Base-by-base conservation (phyloP, 2,888 invertebrate species). In the Andrena bicolor region DNA sequence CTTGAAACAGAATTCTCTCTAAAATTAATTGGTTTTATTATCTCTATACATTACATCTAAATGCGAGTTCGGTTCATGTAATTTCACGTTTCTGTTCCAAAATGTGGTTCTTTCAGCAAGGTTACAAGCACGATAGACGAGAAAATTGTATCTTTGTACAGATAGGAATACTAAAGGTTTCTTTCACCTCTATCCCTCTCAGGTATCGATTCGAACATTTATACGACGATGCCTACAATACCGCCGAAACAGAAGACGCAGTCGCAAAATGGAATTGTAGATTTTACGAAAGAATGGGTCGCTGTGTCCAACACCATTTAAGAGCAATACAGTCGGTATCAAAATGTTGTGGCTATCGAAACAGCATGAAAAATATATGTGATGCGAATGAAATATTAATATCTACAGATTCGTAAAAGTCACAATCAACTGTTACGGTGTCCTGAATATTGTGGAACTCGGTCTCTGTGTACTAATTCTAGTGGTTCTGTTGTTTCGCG, bases 121-220 rank as follows among this genome's bases (percentile, higher is more conserved):
- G n/a, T 51, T 20, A 20, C n/a, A 20, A 51, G 51, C 51, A 8
- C 20, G 7, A 51, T 20, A 51, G 8, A 2, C 51, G 51, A 51
- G 51, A 51, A 20, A 8, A 51, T 20, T 2, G 51, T 13, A 13
- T 41, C 1, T 20, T 20, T n/a, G 0, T 8, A 2, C n/a, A 51
- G 7, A 53, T 23, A 20, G 8, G n/a, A 8, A n/a, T 20, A 53
- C 8, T 10, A 53, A 10, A 7, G n/a, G 20, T 20, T n/a, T 26
- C 0, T n/a, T 26, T 49, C 65, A 5, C n/a, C 49, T 10, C 2
- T 1, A 8, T 28, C 10, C 6, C 10, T 41, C n/a, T 23, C 74
- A 66, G 66, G 13, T 13, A 48, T 48, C 28, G 74, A 32, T 58
- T 60, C 30, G 41, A 66, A 23, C 49, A 66, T 3, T 8, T 65